These are phyloP conservation scores for Iphiclides podalirius DNA, from an alignment of 2,888 invertebrate genomes.

Conservation along the genomic window DNA sequence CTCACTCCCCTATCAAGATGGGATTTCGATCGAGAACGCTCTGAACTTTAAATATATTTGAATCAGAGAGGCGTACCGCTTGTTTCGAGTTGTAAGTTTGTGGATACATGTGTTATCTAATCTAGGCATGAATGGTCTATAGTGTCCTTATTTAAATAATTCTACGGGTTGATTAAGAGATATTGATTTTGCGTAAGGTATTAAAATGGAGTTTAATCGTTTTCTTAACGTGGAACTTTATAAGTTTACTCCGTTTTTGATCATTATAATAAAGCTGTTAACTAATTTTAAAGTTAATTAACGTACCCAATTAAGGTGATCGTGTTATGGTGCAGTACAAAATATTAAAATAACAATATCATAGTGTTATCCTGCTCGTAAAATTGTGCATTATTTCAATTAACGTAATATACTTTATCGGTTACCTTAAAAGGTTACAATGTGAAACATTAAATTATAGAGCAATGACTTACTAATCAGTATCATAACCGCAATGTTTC, in stretches of 20 bases:
- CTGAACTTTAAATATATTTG: conserved; percentile 29
- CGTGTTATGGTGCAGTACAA: not conserved
- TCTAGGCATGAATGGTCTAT: conserved; percentile 10
- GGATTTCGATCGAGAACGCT: conserved; percentile 24
- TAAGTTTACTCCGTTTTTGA: too few relatives aligned
- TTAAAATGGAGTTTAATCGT: not conserved
- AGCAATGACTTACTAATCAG: conserved; percentile 4
- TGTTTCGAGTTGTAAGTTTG: conserved; percentile 13
- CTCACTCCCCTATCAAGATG: conserved; percentile 25
- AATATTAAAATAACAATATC: not conserved
- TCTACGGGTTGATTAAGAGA: conserved; percentile 3
- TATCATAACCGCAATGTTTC: conserved; percentile 9
- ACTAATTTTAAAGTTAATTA: not conserved
- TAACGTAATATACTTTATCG: not conserved
- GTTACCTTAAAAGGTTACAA: conserved; percentile 7
- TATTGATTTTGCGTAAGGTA: not conserved
- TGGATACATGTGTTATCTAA: conserved; percentile 25
- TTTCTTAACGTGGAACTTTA: too few relatives aligned
- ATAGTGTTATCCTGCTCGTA: not conserved
- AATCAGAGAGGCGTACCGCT: conserved; percentile 23
- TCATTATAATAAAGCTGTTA: too few relatives aligned
- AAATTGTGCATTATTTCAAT: conserved; percentile 14
- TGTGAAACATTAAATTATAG: conserved; percentile 20
- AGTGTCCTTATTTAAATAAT: conserved; percentile 11
- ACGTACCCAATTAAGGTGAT: not conserved